These are phyloP conservation scores for Halcyon leucocephala DNA, from an alignment of 2,797 vertebrate genomes.

Conservation along the genomic window DNA sequence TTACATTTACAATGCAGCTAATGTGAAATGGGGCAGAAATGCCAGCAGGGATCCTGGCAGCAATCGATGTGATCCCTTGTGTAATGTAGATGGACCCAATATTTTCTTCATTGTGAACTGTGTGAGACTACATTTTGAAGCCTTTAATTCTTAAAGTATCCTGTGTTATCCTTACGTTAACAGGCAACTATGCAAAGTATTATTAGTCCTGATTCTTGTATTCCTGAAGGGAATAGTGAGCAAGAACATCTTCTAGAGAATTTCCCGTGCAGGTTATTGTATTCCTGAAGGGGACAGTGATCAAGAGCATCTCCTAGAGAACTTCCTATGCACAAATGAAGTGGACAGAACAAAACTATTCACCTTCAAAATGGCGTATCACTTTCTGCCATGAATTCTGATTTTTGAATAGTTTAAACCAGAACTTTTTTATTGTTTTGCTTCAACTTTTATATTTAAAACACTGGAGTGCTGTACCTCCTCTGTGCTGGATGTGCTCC, in stretches of 20 bases:
- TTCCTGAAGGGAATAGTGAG: background rate
- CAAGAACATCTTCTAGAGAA: background rate
- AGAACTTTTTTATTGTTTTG: background rate
- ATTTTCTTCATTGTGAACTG: background rate
- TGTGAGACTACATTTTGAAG: background rate
- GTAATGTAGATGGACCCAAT: background rate
- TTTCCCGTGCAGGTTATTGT: background rate
- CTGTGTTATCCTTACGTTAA: background rate
- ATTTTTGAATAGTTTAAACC: background rate
- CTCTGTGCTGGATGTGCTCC: constrained; percentile 32
- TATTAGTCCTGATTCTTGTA: background rate
- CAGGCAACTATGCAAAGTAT: background rate
- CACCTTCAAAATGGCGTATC: rapidly evolving
- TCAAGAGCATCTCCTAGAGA: background rate
- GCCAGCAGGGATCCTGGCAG: background rate
- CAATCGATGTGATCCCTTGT: rapidly evolving
- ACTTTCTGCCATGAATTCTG: background rate
- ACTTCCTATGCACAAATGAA: background rate
- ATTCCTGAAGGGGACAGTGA: background rate
- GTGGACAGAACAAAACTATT: background rate
- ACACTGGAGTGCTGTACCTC: background rate
- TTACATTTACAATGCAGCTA: background rate
- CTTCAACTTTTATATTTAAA: background rate
- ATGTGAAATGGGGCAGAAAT: background rate
- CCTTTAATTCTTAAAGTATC: background rate